A percentile compares a stretch with the other conserved stretches of the same genome.
Evolutionary conservation across 2,797 vertebrate genomes (phyloP).

Genomic region (Monodelphis domestica): DNA sequence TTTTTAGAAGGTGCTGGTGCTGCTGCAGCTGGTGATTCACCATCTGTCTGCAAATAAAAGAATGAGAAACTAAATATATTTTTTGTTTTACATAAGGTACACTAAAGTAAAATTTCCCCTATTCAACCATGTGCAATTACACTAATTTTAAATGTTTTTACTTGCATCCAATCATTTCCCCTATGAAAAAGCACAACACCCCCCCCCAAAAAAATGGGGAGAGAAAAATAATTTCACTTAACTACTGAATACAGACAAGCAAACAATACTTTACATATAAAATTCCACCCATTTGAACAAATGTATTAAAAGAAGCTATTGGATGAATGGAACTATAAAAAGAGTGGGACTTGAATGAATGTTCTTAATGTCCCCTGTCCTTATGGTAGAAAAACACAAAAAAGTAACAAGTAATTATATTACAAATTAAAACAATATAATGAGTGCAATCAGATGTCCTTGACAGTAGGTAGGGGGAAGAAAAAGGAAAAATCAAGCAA

Average conservation of each 20-base stretch:
- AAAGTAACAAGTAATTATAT: background rate
- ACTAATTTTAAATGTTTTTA: slow-evolving; percentile 37
- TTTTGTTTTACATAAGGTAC: slow-evolving; percentile 47
- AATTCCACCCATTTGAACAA: background rate
- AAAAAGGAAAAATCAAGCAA: background rate
- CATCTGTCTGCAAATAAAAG: slow-evolving; percentile 88
- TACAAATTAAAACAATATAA: background rate
- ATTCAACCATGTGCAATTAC: slow-evolving; percentile 45
- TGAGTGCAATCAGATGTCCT: background rate
- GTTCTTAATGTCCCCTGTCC: background rate
- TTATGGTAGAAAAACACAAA: background rate
- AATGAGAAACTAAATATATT: slow-evolving; percentile 53
- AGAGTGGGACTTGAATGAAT: background rate
- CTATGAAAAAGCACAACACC: slow-evolving; percentile 46
- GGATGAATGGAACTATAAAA: background rate
- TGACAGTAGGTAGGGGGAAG: background rate
- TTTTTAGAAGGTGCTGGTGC: slow-evolving; percentile 89
- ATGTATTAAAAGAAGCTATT: background rate
- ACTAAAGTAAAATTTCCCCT: slow-evolving; percentile 24
- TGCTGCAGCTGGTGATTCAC: slow-evolving; percentile 79
- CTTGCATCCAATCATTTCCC: slow-evolving; percentile 15
- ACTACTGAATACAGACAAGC: slow-evolving; percentile 24
- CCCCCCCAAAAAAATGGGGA: background rate
- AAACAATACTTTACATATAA: slow-evolving; percentile 9
- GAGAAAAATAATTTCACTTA: background rate